Conservation (phyloP, 2,797 vertebrate genomes). For the Microctenopoma lineatum region DNA sequence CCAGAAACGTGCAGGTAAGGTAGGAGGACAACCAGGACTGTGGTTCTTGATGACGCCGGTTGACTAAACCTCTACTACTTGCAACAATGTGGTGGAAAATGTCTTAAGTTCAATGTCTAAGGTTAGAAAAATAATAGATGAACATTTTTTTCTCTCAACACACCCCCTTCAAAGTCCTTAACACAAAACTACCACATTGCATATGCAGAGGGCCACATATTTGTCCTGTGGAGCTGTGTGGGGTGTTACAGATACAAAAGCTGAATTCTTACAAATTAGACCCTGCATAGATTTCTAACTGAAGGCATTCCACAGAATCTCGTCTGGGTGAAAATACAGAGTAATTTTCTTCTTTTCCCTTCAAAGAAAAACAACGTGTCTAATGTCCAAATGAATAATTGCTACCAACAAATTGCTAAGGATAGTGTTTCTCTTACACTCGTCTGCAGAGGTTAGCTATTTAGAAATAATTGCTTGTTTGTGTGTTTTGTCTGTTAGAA, state of each 20-base stretch:
- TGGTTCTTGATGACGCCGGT: too few relatives aligned
- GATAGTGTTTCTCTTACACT: conserved; percentile 33
- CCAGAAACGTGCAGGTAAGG: too few relatives aligned
- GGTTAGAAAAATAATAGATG: too few relatives aligned
- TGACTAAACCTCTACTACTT: too few relatives aligned
- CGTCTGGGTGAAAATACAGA: background rate
- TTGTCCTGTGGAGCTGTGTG: too few relatives aligned
- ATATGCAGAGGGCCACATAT: background rate
- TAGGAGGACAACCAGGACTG: too few relatives aligned
- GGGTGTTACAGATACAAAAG: too few relatives aligned
- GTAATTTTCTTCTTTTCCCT: conserved; percentile 3
- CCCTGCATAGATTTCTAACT: background rate
- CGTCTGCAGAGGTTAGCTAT: conserved; percentile 31
- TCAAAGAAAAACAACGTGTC: conserved; percentile 22
- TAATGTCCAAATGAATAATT: conserved; percentile 39
- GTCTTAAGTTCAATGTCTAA: too few relatives aligned
- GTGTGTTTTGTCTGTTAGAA: conserved; percentile 36
- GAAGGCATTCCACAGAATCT: background rate
- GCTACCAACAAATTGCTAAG: conserved; percentile 18
- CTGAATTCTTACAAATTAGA: background rate
- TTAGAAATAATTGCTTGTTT: conserved; percentile 63
- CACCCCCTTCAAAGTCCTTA: background rate
- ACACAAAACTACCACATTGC: background rate
- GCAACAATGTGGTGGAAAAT: too few relatives aligned
- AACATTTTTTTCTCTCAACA: too few relatives aligned